Base-by-base conservation (phyloP, 2,797 vertebrate species). In the Myotis planiceps region DNA sequence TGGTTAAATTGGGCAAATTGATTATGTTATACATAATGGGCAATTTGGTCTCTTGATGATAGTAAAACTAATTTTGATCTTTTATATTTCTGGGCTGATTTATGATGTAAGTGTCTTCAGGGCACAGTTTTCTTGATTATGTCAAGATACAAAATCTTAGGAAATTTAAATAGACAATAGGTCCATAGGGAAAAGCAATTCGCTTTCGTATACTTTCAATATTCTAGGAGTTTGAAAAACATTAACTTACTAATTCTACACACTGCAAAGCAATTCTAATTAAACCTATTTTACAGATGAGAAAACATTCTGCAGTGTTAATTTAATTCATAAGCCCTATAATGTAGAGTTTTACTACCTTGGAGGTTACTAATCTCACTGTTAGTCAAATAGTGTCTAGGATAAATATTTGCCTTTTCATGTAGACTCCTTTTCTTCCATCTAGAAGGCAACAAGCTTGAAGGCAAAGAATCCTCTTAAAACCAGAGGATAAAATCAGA, bases 261-360 rank as follows among this genome's bases (percentile, higher is more conserved):
- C 10, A 37, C 16, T 34, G 10, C 21, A 81, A 60, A 86, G 29
- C 39, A 82, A 47, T 79, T 95, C 71, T 80, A 76, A 86, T 80
- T 76, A 85, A 79, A 83, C 51, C 12, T 86, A 21, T 79, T 92
- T 88, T 91, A 83, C 19, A 96, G 63, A 85, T 83, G 47, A 94
- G 92, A 85, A 90, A 88, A 88, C 2, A 78, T 39, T 82, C 39
- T 79, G 9, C 21, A 78, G 49, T 69, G 45, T 19, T 96, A 42
- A 89, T 58, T 92, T 88, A 53, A 88, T 81, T 92, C 72, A 37
- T 45, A 29, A 42, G 6, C 76, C 55, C 53, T 21, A 51, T 21
- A 80, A 83, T 45, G 16, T 68, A 68, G 27, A 90, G 3, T 45
- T 78, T 80, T 45, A 66, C 39, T 21, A 88, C 39, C 51, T 87